These are phyloP conservation scores for Muntiacus reevesi DNA, from an alignment of 2,113 vertebrate genomes.

Conservation along the genomic window DNA sequence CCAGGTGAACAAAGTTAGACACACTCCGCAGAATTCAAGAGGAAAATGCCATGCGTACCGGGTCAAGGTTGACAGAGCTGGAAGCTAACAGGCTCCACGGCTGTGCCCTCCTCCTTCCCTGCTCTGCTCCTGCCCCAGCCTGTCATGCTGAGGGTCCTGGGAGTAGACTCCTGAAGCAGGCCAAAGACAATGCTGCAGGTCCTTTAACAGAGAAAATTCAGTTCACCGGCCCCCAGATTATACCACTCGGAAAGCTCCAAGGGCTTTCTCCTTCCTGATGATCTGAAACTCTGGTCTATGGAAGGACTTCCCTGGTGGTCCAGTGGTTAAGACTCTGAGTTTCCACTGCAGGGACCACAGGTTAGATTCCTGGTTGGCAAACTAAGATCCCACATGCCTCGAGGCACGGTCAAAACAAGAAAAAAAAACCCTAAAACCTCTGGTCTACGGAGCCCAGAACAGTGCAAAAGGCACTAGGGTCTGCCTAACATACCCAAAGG, in stretches of 20 bases:
- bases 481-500: not conserved
- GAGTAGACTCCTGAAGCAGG: not conserved
- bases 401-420: not conserved
- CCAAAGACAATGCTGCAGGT: not conserved
- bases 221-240: not conserved
- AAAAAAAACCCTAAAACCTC: not conserved
- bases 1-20: not conserved
- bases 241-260: not conserved
- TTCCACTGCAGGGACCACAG: not conserved
- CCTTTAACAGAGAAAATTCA: not conserved
- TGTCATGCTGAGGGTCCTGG: not conserved
- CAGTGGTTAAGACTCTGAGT: not conserved
- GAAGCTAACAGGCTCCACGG: not conserved
- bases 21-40: not conserved
- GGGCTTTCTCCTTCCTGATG: not conserved
- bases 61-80: not conserved
- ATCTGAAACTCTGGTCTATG: not conserved
- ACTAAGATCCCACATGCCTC: not conserved
- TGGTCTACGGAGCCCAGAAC: not conserved
- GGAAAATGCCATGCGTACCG: not conserved
- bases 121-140: not conserved
- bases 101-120: not conserved
- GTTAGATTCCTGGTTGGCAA: not conserved
- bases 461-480: not conserved
- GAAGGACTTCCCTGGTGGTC: not conserved